A percentile compares a stretch with the other conserved stretches of the same genome.
These are phyloP conservation scores for Cossypha niveicapilla DNA, from an alignment of 2,797 vertebrate species.

Conservation along the genomic window DNA sequence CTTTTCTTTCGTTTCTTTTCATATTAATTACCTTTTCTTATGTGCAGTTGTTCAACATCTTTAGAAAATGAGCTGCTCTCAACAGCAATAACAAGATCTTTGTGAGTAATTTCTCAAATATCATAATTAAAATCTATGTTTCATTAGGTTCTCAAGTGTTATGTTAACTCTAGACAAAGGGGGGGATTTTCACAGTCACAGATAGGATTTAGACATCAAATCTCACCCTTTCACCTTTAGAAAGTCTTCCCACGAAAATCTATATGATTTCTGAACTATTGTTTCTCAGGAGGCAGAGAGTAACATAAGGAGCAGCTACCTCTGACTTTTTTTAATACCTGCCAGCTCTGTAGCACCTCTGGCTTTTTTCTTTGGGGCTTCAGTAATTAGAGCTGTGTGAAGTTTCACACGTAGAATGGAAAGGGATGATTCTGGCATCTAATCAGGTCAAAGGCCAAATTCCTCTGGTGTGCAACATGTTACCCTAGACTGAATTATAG, in stretches of 20 bases:
- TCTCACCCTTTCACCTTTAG: slow-evolving; percentile 19
- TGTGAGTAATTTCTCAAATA: slow-evolving; percentile 23
- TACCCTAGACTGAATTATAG: slow-evolving; percentile 25
- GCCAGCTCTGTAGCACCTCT: slow-evolving; percentile 2
- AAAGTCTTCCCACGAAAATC: not conserved
- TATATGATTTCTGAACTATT: slow-evolving; percentile 14
- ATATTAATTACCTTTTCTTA: not conserved
- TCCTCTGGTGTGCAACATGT: slow-evolving; percentile 24
- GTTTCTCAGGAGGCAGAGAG: not conserved
- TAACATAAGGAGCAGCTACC: slow-evolving; percentile 20
- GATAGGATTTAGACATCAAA: slow-evolving; percentile 17
- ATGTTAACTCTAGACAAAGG: slow-evolving; percentile 9
- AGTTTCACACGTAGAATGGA: slow-evolving; percentile 53
- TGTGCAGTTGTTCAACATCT: not conserved
- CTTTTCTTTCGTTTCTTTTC: not conserved
- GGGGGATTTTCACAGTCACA: not conserved
- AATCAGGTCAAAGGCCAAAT: slow-evolving; percentile 66
- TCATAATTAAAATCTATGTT: slow-evolving; percentile 24
- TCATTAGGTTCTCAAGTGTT: not conserved
- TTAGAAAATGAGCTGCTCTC: slow-evolving; percentile 15
- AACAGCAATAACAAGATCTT: not conserved
- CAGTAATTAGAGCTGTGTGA: slow-evolving; percentile 49
- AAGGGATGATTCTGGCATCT: slow-evolving; percentile 39
- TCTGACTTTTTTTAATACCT: slow-evolving; percentile 32
- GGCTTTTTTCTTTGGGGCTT: slow-evolving; percentile 43